Evolutionary conservation across 1,140 invertebrate species (phyloP).

Genomic region (Procambarus virginalis): DNA sequence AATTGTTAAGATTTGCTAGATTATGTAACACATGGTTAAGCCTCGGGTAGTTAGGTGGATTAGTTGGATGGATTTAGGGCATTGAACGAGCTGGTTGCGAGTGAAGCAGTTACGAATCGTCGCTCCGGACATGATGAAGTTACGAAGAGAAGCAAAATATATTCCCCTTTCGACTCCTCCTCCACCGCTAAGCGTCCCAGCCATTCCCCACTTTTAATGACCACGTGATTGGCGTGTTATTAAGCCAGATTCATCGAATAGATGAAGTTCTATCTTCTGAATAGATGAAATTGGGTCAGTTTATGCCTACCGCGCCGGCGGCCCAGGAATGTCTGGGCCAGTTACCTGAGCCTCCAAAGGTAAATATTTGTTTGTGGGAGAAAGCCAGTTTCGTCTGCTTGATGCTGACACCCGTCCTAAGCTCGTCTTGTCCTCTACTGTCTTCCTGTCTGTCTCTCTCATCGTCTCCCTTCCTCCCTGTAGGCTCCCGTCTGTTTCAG

Average conservation of each 20-base stretch:
- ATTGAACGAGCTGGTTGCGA: no score
- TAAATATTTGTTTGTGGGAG: background rate
- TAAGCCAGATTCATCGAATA: background rate
- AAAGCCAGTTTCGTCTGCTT: background rate
- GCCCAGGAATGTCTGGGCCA: background rate
- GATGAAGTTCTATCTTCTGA: background rate
- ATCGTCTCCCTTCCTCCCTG: background rate
- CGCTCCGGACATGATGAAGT: no score
- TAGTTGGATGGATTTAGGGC: no score
- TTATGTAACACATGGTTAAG: no score
- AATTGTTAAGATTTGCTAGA: no score
- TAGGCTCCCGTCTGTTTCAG: background rate
- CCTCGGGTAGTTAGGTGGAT: no score
- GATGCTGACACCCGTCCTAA: background rate
- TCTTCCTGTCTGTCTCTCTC: background rate
- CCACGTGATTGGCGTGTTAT: slow-evolving; percentile 16
- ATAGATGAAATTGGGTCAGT: slow-evolving; percentile 8
- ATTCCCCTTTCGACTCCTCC: background rate
- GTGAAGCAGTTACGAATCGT: no score
- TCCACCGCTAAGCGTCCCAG: background rate
- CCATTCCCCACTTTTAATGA: slow-evolving; percentile 26
- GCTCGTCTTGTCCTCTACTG: background rate
- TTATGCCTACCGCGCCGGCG: background rate
- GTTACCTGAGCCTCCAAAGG: background rate
- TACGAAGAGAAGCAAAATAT: no score